Conservation (phyloP, 2,797 vertebrate species). For the Chromobotia macracanthus region DNA sequence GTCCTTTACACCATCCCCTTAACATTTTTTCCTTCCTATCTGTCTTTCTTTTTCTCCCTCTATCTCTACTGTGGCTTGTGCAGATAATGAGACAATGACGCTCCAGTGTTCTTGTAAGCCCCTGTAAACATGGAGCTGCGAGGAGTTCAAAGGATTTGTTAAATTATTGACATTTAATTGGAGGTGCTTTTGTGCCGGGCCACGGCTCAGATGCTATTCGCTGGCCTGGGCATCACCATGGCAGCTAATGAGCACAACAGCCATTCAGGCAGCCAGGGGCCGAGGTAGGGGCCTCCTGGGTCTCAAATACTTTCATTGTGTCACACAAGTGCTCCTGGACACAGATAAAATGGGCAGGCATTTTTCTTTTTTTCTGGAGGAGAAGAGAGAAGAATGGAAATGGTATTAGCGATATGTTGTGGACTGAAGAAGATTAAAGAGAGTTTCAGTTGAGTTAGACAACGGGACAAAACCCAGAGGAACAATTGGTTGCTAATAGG, state of each 20-base stretch:
- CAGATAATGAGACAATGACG: conserved; percentile 61
- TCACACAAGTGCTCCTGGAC: conserved; percentile 55
- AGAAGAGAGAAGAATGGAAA: conserved; percentile 8
- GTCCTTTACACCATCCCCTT: conserved; percentile 18
- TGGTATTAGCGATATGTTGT: conserved; percentile 25
- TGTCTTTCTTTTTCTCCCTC: conserved; percentile 24
- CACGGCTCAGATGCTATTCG: conserved; percentile 43
- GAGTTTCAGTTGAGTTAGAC: too few relatives aligned
- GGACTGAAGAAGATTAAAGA: conserved; percentile 8
- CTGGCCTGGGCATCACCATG: conserved; percentile 49
- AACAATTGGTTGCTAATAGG: too few relatives aligned
- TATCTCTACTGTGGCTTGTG: conserved; percentile 24
- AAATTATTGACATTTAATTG: conserved; percentile 68
- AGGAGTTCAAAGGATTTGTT: conserved; percentile 63
- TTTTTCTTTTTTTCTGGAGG: conserved; percentile 22
- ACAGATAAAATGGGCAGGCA: conserved; percentile 48
- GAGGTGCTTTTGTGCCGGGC: conserved; percentile 59
- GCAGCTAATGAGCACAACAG: conserved; percentile 58
- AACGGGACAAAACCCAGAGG: too few relatives aligned
- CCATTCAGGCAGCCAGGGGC: conserved; percentile 51
- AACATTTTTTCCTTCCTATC: conserved; percentile 22
- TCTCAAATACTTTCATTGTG: conserved; percentile 55
- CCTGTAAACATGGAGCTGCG: conserved; percentile 55
- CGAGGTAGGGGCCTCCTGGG: conserved; percentile 18
- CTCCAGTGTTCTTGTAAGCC: conserved; percentile 59